Percentiles rank a stretch among this genome's conserved stretches.
Conservation (phyloP, 2,113 vertebrate genomes). For the Thunnus thynnus region DNA sequence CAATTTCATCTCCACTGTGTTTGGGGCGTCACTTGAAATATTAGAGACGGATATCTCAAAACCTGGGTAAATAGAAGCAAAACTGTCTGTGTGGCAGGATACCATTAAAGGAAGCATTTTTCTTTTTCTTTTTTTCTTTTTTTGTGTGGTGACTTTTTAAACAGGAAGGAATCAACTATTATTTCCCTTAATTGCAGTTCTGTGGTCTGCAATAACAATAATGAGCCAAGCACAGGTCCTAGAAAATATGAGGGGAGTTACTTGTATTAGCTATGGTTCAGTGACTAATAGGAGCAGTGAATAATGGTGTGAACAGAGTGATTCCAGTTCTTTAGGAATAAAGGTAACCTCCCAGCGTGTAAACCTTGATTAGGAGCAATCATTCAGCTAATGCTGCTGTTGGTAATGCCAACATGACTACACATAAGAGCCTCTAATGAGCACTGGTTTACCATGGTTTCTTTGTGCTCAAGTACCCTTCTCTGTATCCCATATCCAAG, state of each 20-base stretch:
- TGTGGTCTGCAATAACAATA: constrained; percentile 40
- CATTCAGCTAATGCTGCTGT: constrained; percentile 62
- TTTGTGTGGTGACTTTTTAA: background rate
- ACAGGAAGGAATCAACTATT: constrained; percentile 16
- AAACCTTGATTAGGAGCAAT: constrained; percentile 67
- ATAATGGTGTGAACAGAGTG: constrained; percentile 61
- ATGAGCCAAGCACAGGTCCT: constrained; percentile 49
- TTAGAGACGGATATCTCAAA: background rate
- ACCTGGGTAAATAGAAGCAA: background rate
- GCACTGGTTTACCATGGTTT: constrained; percentile 52
- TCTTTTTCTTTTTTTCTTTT: background rate
- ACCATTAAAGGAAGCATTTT: background rate
- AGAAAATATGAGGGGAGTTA: constrained; percentile 63
- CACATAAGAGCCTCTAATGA: constrained; percentile 67
- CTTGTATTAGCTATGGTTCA: constrained; percentile 60
- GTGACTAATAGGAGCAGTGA: constrained; percentile 59
- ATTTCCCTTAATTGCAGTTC: constrained; percentile 47
- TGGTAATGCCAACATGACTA: constrained; percentile 64
- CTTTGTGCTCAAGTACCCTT: constrained; percentile 69
- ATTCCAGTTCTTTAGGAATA: constrained; percentile 50
- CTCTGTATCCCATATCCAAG: constrained; percentile 72
- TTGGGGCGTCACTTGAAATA: background rate
- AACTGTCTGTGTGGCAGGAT: background rate
- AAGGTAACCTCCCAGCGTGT: constrained; percentile 70
- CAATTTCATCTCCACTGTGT: too few relatives aligned